A percentile compares a stretch with the other conserved stretches of the same genome.
These are phyloP conservation scores for Tenthredo scrophulariae DNA, from an alignment of 2,888 invertebrate species.

Conservation along the genomic window DNA sequence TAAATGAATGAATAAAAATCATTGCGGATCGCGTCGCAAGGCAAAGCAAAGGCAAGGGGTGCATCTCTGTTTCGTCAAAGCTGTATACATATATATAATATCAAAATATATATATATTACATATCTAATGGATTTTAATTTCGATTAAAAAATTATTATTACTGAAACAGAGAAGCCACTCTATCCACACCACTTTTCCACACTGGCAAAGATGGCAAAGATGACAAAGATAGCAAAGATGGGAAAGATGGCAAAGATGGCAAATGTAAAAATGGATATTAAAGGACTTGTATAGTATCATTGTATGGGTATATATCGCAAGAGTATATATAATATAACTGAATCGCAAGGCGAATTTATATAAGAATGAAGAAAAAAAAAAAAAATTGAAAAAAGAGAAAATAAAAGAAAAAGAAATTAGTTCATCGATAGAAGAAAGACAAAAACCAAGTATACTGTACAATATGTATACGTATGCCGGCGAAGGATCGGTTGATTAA, in stretches of 20 bases:
- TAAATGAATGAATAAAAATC: background rate
- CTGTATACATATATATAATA: background rate
- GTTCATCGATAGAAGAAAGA: conserved; percentile 21
- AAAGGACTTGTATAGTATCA: conserved; percentile 25
- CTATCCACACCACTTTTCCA: background rate
- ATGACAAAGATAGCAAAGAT: background rate
- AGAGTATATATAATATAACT: conserved; percentile 14
- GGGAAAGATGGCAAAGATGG: background rate
- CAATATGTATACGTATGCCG: conserved; percentile 49
- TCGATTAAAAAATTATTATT: background rate
- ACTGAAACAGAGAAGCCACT: background rate
- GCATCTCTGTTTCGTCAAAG: background rate
- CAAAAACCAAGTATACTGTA: conserved; percentile 47
- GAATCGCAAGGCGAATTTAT: background rate
- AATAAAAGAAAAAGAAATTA: background rate
- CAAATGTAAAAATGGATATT: conserved; percentile 7
- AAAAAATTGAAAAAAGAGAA: too few species aligned
- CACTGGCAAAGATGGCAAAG: background rate
- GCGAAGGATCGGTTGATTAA: conserved; percentile 22
- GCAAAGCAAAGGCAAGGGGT: background rate
- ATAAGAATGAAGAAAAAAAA: background rate
- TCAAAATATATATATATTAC: background rate
- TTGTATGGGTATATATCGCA: conserved; percentile 25
- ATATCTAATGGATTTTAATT: background rate
- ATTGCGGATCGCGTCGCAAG: background rate